Evolutionary conservation across 1,140 invertebrate genomes (phyloP).

Genomic region (Atta cephalotes): DNA sequence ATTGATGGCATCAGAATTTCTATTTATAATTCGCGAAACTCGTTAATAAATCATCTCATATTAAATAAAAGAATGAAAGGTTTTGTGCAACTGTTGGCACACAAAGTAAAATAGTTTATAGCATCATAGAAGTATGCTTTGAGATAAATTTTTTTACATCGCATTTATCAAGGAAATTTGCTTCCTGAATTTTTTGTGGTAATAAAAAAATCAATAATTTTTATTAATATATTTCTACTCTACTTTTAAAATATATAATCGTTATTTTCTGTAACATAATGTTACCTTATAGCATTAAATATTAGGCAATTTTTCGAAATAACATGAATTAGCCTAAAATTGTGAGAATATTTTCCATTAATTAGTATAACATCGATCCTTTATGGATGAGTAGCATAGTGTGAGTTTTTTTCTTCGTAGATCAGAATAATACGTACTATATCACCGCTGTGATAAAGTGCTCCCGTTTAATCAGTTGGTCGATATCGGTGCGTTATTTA

Average conservation of each 20-base stretch:
- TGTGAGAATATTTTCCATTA: not conserved
- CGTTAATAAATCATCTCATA: not conserved
- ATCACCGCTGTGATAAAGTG: conserved; percentile 32
- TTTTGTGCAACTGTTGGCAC: not conserved
- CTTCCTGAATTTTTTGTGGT: not conserved
- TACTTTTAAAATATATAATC: not conserved
- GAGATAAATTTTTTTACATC: no score
- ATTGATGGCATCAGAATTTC: not conserved
- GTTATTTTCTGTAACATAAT: not conserved
- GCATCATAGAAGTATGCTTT: not conserved
- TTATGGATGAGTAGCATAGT: not conserved
- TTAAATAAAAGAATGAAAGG: not conserved
- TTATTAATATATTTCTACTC: not conserved
- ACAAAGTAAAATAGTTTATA: not conserved
- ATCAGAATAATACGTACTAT: conserved; percentile 24
- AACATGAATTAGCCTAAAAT: not conserved
- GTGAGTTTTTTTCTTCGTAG: conserved; percentile 36
- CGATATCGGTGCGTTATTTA: conserved; percentile 69
- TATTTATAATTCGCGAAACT: not conserved
- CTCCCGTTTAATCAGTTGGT: conserved; percentile 54
- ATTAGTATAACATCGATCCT: conserved; percentile 1
- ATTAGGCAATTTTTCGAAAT: not conserved
- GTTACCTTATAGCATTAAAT: not conserved
- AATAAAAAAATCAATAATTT: not conserved
- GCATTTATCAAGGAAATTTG: not conserved